phyloP scores from a whole-genome alignment of 2,888 invertebrate genomes.

The Drosophila sordidula region DNA sequence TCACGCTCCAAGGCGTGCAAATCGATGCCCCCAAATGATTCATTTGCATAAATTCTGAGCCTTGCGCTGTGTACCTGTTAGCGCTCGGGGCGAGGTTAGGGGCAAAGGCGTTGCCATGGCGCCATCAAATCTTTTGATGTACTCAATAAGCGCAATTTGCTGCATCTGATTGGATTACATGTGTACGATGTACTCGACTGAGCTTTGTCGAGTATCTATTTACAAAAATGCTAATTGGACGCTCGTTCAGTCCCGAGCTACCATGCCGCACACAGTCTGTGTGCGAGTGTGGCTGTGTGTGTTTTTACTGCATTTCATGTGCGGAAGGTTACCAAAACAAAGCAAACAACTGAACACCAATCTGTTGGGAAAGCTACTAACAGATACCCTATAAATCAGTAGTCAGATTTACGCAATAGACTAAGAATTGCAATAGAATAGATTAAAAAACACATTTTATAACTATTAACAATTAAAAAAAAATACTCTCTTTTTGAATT shows the following conservation, averaged over 20 bases:
- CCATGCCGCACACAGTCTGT: neutral
- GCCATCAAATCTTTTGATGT: slow-evolving; percentile 62
- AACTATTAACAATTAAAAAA: no score
- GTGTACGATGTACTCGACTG: slow-evolving; percentile 27
- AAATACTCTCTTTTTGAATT: no score
- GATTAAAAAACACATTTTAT: no score
- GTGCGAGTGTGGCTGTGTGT: neutral
- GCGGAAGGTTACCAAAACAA: slow-evolving; percentile 30
- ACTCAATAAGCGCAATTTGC: slow-evolving; percentile 54
- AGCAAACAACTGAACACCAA: slow-evolving; percentile 6
- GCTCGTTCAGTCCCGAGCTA: slow-evolving; percentile 3
- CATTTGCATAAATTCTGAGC: slow-evolving; percentile 63
- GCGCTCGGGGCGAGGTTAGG: neutral
- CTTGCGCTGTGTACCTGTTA: slow-evolving; percentile 43
- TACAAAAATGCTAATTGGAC: slow-evolving; percentile 64
- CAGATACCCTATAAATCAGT: slow-evolving; percentile 5
- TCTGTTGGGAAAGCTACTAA: neutral
- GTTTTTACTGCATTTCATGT: slow-evolving; percentile 23
- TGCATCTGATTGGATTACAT: slow-evolving; percentile 64
- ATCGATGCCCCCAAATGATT: slow-evolving; percentile 49
- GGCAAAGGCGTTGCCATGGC: slow-evolving; percentile 35
- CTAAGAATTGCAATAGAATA: no score
- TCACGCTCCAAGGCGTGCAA: slow-evolving; percentile 41
- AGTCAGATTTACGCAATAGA: no score
- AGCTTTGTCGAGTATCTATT: slow-evolving; percentile 40